phyloP scores from a whole-genome alignment of 2,113 vertebrate species.

The Mixornis gularis region DNA sequence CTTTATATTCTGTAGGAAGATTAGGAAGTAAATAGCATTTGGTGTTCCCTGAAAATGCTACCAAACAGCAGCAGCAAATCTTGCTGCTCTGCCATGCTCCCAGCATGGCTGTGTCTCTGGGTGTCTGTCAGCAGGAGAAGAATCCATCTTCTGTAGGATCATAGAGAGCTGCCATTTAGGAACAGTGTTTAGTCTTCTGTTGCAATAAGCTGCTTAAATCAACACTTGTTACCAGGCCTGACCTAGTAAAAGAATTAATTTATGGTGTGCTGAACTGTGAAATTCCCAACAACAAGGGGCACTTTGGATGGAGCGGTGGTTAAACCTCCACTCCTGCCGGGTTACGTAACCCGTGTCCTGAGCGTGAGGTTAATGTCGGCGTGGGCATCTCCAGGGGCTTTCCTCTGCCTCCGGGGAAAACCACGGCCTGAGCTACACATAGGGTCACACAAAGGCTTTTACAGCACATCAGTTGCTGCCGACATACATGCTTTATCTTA shows the following conservation, averaged over 20 bases:
- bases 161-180: neutral
- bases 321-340: neutral
- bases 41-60: neutral
- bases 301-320: neutral
- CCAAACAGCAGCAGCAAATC: neutral
- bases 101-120: neutral
- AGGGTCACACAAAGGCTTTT: neutral
- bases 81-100: neutral
- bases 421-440: fast-evolving
- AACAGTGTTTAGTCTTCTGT: neutral
- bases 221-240: neutral
- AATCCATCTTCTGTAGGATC: neutral
- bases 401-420: neutral
- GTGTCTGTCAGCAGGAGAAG: neutral
- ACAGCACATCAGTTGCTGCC: neutral
- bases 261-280: neutral
- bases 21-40: constrained; percentile 34
- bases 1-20: constrained; percentile 16
- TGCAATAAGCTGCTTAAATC: constrained; percentile 34
- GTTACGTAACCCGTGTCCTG: neutral
- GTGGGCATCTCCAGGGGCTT: fast-evolving
- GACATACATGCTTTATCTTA: neutral
- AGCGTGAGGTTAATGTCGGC: neutral
- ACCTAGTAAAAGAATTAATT: constrained; percentile 26
- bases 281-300: neutral